Evolutionary conservation across 2,888 invertebrate genomes (phyloP).

Genomic region (Allacma fusca): DNA sequence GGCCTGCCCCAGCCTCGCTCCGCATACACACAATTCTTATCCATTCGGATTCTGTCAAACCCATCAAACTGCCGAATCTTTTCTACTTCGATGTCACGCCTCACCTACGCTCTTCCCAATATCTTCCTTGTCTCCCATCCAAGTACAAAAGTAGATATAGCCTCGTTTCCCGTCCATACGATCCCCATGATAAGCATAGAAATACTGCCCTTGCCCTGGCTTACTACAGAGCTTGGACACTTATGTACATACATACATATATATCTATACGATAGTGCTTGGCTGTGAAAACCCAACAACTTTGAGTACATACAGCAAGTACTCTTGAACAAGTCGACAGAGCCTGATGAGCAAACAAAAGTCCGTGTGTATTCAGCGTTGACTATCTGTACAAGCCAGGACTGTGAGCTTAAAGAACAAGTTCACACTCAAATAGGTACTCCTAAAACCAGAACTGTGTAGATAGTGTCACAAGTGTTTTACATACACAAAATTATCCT

Average conservation of each 20-base stretch:
- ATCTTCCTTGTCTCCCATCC: background rate
- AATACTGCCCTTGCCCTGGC: too few species aligned
- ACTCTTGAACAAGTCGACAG: slow-evolving; percentile 7
- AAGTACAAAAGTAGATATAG: too few species aligned
- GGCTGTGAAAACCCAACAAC: background rate
- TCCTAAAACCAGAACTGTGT: background rate
- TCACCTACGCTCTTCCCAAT: slow-evolving; percentile 25
- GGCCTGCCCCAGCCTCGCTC: too few species aligned
- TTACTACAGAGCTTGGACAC: too few species aligned
- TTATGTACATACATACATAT: background rate
- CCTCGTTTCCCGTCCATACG: too few species aligned
- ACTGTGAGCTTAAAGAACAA: background rate
- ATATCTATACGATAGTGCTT: background rate
- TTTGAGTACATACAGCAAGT: background rate
- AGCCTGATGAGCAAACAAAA: slow-evolving; percentile 16
- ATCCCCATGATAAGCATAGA: too few species aligned
- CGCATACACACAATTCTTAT: background rate
- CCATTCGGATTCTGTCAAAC: slow-evolving; percentile 30
- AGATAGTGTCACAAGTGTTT: slow-evolving; percentile 6
- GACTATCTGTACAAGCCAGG: slow-evolving; percentile 14
- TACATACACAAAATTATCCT: slow-evolving; percentile 8
- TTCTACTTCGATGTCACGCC: slow-evolving; percentile 36
- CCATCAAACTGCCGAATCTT: slow-evolving; percentile 40
- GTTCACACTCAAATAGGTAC: slow-evolving; percentile 7
- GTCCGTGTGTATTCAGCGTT: slow-evolving; percentile 6